These are phyloP conservation scores for Natator depressus DNA, from an alignment of 2,113 vertebrate species.

Conservation along the genomic window DNA sequence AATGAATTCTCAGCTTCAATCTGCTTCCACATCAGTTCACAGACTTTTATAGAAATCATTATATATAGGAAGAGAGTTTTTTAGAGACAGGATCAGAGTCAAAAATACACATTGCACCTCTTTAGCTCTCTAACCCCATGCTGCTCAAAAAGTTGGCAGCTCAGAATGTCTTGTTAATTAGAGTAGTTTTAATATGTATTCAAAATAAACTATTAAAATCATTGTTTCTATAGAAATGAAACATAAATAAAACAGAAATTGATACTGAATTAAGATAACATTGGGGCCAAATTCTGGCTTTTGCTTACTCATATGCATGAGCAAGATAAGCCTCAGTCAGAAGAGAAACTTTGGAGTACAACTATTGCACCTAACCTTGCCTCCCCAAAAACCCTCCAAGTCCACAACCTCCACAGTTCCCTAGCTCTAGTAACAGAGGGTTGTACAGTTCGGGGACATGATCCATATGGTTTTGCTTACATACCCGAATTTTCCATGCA, in stretches of 20 bases:
- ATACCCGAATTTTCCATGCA: constrained; percentile 75
- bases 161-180: not conserved
- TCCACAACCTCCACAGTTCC: constrained; percentile 55
- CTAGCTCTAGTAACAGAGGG: constrained; percentile 40
- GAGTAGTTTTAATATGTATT: not conserved
- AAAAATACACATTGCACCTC: not conserved
- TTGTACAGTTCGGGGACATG: constrained; percentile 71
- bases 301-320: constrained; percentile 37
- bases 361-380: constrained; percentile 50
- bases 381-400: constrained; percentile 63
- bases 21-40: not conserved
- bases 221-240: constrained; percentile 69
- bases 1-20: constrained; percentile 4
- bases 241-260: constrained; percentile 54
- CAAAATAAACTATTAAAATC: constrained; percentile 35
- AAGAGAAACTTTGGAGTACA: constrained; percentile 38
- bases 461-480: constrained; percentile 75
- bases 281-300: constrained; percentile 25
- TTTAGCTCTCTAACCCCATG: not conserved
- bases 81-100: not conserved
- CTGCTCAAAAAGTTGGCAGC: not conserved
- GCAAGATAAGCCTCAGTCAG: constrained; percentile 41
- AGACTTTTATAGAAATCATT: constrained; percentile 17
- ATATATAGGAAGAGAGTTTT: constrained; percentile 15
- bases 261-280: constrained; percentile 24